Percentiles rank a stretch among this genome's conserved stretches.
These are phyloP conservation scores for Trichoplax adhaerens DNA, from an alignment of 37 sponge, comb jelly and placozoan genomes.

Conservation along the genomic window DNA sequence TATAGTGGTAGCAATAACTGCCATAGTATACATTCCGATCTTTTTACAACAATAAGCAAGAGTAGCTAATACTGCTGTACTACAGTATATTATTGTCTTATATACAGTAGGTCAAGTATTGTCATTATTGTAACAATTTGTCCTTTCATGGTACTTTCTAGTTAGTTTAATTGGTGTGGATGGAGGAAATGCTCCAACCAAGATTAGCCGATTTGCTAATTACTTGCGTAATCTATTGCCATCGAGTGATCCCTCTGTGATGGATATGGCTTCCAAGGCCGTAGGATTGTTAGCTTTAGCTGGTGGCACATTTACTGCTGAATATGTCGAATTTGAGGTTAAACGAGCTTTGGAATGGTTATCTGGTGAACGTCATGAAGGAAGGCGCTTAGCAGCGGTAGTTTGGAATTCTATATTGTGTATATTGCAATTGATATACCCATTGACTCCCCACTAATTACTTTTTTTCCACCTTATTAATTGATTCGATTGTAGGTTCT, in stretches of 20 bases:
- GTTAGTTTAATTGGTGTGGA: constrained; percentile 57
- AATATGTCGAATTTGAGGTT: constrained; percentile 84
- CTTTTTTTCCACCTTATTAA: background rate
- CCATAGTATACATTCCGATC: too few relatives aligned
- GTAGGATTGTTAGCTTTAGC: constrained; percentile 61
- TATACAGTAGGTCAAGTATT: too few relatives aligned
- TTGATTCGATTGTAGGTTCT: constrained; percentile 31
- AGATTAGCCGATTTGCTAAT: constrained; percentile 51
- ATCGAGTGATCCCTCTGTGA: constrained; percentile 36
- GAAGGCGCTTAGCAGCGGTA: background rate
- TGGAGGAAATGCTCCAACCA: constrained; percentile 28
- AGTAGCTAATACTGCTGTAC: too few relatives aligned
- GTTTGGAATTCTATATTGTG: background rate
- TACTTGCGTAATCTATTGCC: constrained; percentile 65
- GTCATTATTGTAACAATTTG: background rate
- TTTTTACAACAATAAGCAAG: too few relatives aligned
- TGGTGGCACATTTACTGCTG: constrained; percentile 72
- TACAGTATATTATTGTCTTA: too few relatives aligned
- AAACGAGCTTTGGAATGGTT: constrained; percentile 56
- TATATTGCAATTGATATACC: background rate
- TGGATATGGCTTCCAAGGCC: constrained; percentile 69
- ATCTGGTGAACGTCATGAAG: background rate
- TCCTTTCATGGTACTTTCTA: constrained; percentile 2
- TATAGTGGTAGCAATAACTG: too few relatives aligned
- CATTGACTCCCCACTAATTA: background rate